A percentile compares a stretch with the other conserved stretches of the same genome.
Evolutionary conservation across 2,113 vertebrate genomes (phyloP).

Genomic region (Lagopus leucura): DNA sequence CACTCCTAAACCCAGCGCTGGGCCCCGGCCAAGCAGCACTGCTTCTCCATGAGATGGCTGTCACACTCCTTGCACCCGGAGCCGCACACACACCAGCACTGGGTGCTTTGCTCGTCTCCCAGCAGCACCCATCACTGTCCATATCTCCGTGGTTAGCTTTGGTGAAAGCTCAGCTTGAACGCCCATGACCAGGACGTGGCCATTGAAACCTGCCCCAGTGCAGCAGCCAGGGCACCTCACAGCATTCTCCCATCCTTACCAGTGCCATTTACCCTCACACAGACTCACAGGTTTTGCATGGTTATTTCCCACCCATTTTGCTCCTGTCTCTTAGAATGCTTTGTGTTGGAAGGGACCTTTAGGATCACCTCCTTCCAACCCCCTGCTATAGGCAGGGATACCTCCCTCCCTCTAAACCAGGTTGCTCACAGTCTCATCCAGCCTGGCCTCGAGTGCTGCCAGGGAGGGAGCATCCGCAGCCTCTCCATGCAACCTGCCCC

Average conservation of each 20-base stretch:
- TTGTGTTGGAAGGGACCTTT: too few species aligned
- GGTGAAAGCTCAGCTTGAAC: background rate
- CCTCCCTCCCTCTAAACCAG: too few species aligned
- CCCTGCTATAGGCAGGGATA: too few species aligned
- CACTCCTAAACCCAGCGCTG: background rate
- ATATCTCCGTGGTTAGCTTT: rapidly evolving
- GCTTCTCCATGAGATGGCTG: background rate
- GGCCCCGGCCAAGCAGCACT: rapidly evolving
- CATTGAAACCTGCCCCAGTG: rapidly evolving
- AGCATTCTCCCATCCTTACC: rapidly evolving
- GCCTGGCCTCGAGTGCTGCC: too few species aligned
- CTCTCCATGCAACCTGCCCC: too few species aligned
- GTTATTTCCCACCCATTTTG: background rate
- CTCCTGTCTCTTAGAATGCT: background rate
- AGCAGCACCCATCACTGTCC: rapidly evolving
- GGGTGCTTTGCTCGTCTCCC: rapidly evolving
- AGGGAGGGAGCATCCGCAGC: too few species aligned
- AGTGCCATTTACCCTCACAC: too few species aligned
- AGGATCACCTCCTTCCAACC: too few species aligned
- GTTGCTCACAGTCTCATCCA: too few species aligned
- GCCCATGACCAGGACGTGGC: background rate
- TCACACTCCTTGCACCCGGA: rapidly evolving
- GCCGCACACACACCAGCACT: rapidly evolving
- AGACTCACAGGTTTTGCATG: rapidly evolving
- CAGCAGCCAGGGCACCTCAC: background rate